Conservation (phyloP, 1,140 invertebrate genomes). For the Holotrichia oblita region DNA sequence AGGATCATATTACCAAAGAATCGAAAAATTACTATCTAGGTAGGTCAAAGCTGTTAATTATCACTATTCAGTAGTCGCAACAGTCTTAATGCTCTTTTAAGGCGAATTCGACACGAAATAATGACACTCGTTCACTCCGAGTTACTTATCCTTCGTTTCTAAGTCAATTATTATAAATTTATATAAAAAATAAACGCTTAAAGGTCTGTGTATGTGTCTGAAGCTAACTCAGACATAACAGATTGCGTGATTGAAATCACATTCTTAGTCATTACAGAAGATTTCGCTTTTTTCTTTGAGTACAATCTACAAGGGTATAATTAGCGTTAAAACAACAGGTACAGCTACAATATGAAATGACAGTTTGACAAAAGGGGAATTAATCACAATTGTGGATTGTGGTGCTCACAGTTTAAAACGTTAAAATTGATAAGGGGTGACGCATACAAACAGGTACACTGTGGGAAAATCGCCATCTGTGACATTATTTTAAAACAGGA, state of each 20-base stretch:
- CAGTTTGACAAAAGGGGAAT: background rate
- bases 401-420: background rate
- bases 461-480: background rate
- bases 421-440: background rate
- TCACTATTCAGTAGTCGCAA: too few relatives aligned
- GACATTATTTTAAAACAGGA: background rate
- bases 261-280: background rate
- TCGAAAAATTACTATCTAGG: too few relatives aligned
- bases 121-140: too few relatives aligned
- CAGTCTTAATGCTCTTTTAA: too few relatives aligned
- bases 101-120: too few relatives aligned
- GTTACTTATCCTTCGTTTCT: too few relatives aligned
- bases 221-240: conserved; percentile 3
- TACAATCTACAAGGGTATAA: background rate
- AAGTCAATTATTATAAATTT: too few relatives aligned
- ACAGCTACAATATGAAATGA: background rate
- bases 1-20: background rate
- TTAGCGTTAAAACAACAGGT: background rate
- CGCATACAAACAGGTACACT: background rate
- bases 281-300: background rate
- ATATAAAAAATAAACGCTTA: too few relatives aligned
- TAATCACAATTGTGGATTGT: background rate
- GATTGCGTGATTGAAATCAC: background rate
- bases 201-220: background rate
- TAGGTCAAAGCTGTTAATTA: too few relatives aligned